Conservation (phyloP, 2,113 vertebrate species). For the Petromus typicus region DNA sequence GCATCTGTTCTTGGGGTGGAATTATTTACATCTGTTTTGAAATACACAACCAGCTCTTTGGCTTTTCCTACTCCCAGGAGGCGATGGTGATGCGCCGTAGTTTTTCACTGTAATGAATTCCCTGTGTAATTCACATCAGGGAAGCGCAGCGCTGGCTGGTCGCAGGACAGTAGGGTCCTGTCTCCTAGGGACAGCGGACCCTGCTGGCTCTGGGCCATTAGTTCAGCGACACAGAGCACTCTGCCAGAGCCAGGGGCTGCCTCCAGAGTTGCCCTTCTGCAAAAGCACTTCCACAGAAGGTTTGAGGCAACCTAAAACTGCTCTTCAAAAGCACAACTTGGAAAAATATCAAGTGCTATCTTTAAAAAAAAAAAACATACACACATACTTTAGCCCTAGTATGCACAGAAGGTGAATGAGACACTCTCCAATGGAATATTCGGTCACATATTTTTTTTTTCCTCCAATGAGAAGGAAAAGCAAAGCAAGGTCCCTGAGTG, state of each 20-base stretch:
- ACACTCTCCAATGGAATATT: not conserved
- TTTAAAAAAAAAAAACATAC: too few species aligned
- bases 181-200: not conserved
- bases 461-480: not conserved
- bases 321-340: not conserved
- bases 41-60: conserved; percentile 9
- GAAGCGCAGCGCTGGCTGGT: fast-evolving
- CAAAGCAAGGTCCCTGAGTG: not conserved
- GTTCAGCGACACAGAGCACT: not conserved
- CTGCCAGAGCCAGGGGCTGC: not conserved
- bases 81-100: not conserved
- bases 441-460: not conserved
- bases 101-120: not conserved
- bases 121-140: not conserved
- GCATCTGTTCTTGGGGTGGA: not conserved
- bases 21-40: conserved; percentile 47
- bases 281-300: not conserved
- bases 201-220: fast-evolving
- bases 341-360: too few species aligned
- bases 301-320: conserved; percentile 41
- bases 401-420: not conserved
- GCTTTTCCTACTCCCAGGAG: not conserved
- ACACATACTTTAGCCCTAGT: fast-evolving
- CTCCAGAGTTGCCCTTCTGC: not conserved
- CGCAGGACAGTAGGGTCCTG: fast-evolving